These are phyloP conservation scores for Aphelocoma californica DNA, from an alignment of 2,797 vertebrate genomes.

Conservation along the genomic window DNA sequence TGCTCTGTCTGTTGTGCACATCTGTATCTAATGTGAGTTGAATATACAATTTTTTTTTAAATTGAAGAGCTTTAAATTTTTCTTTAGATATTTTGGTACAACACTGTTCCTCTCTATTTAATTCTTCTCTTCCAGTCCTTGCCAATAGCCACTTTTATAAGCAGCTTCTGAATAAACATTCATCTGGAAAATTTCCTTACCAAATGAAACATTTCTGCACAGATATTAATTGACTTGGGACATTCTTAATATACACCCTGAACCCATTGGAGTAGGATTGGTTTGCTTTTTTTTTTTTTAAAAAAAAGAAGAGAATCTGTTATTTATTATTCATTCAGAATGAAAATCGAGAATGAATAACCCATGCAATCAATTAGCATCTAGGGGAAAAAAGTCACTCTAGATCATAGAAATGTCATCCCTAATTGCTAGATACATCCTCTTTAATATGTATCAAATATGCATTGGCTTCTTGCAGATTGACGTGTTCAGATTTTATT, in stretches of 20 bases:
- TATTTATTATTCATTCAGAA: background rate
- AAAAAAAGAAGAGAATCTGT: background rate
- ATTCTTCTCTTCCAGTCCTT: background rate
- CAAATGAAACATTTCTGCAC: background rate
- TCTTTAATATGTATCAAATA: background rate
- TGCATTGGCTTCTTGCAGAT: background rate
- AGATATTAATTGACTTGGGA: background rate
- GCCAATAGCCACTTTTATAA: slow-evolving; percentile 31
- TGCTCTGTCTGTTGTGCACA: slow-evolving; percentile 62
- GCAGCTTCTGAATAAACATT: slow-evolving; percentile 22
- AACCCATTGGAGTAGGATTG: background rate
- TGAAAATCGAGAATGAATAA: background rate
- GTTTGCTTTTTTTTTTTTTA: background rate
- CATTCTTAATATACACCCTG: background rate
- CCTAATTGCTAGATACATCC: background rate
- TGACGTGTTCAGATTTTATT: background rate
- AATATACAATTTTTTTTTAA: slow-evolving; percentile 62
- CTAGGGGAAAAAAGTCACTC: background rate
- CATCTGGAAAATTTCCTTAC: slow-evolving; percentile 2
- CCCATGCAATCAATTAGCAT: background rate
- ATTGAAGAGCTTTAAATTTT: slow-evolving; percentile 60
- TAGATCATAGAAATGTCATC: background rate
- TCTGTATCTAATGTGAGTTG: slow-evolving; percentile 42
- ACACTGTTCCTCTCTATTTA: background rate
- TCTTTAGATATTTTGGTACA: slow-evolving; percentile 52